A percentile compares a stretch with the other conserved stretches of the same genome.
Evolutionary conservation across 2,113 vertebrate genomes (phyloP).

Genomic region (Apaloderma vittatum): DNA sequence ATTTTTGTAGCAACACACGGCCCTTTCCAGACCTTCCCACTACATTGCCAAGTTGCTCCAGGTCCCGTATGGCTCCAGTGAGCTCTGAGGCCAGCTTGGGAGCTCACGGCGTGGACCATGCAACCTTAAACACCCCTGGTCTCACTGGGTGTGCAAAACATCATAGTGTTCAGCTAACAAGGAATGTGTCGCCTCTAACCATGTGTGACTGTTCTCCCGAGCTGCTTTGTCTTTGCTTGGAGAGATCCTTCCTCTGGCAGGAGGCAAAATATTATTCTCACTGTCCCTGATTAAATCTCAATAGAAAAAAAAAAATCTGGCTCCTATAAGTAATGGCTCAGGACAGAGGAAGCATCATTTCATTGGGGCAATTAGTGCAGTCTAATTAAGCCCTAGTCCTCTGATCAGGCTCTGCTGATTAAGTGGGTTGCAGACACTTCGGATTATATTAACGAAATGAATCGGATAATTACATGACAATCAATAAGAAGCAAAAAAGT

Average conservation of each 20-base stretch:
- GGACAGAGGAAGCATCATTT: slow-evolving; percentile 53
- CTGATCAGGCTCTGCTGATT: slow-evolving; percentile 57
- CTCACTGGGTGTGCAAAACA: background rate
- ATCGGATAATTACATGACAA: slow-evolving; percentile 71
- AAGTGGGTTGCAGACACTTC: slow-evolving; percentile 47
- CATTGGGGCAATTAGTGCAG: slow-evolving; percentile 57
- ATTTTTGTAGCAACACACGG: background rate
- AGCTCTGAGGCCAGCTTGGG: background rate
- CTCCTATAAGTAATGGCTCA: background rate
- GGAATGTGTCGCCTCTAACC: background rate
- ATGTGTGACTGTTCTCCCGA: background rate
- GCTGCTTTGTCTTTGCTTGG: background rate
- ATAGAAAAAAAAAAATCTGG: background rate
- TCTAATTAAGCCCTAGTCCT: slow-evolving; percentile 63
- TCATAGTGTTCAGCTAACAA: background rate
- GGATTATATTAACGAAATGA: slow-evolving; percentile 44
- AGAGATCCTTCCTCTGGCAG: background rate
- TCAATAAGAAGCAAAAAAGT: slow-evolving; percentile 67
- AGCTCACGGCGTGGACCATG: background rate
- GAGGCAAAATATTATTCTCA: slow-evolving; percentile 36
- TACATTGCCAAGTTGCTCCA: background rate
- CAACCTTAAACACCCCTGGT: background rate
- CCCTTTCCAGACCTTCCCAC: background rate
- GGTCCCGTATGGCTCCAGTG: background rate
- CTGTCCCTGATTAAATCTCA: slow-evolving; percentile 13